Evolutionary conservation across 2,113 vertebrate genomes (phyloP), one percentile per base, ranked within the genome.

Genomic region (Macquaria australasica): DNA sequence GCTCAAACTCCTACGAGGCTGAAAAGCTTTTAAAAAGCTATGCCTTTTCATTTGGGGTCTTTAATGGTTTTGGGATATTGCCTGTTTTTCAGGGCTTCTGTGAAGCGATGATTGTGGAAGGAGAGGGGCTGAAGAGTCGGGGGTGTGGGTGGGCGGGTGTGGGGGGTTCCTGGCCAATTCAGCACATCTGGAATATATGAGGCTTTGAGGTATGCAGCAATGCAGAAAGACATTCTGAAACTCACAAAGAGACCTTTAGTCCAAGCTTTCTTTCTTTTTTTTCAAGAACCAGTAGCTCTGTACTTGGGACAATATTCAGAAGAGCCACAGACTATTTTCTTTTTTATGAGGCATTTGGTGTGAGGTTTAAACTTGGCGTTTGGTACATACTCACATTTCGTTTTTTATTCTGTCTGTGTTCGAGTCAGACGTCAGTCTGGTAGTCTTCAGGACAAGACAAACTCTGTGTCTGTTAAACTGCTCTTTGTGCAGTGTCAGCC

Each of bases 141-240:
- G 77, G 84, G 63, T 80, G 80, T 34, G 41, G 67, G 39, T 31
- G 58, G 5, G 67, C 0, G 63, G n/a, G 39, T 39, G 39, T 3
- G 23, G 71, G 76, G 88, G 77, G 84, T 60, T 93, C 84, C 85
- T 91, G 87, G 93, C 94, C 92, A 92, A 91, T 93, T 93, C 91
- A 92, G 89, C 95, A 96, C 95, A 96, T 96, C 95, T 96, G 96
- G 96, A 96, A 96, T 95, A 94, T 95, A 96, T 96, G 95, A 96
- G 93, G 92, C 93, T 89, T 95, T 91, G 93, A 96, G 95, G 95
- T 95, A 96, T 96, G 95, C 96, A 96, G 95, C 91, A 94, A 92
- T 93, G 95, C 91, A 92, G 94, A 95, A 92, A 94, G 92, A 93
- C 94, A 94, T 95, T 95, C 91, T 93, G 83, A 92, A 93, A 90